A percentile compares a stretch with the other conserved stretches of the same genome.
Conservation (phyloP, 2,113 vertebrate species). For the Planiliza haematocheilus region DNA sequence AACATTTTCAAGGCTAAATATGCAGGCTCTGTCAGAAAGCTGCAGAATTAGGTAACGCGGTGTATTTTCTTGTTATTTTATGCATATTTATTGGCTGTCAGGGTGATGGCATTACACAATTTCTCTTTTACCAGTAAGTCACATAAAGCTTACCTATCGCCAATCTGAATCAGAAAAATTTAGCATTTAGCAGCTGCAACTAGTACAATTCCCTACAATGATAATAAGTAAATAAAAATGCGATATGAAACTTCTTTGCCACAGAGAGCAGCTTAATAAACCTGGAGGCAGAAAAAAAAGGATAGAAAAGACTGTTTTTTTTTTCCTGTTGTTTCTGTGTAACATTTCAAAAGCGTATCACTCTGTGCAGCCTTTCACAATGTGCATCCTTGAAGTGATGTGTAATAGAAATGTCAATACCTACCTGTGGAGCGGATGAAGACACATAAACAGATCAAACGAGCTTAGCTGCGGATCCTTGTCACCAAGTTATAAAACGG, state of each 20-base stretch:
- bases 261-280: too few species aligned
- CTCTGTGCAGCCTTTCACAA: conserved; percentile 12
- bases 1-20: conserved; percentile 66
- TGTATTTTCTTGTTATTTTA: conserved; percentile 35
- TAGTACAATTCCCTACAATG: too few species aligned
- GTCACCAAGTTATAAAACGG: conserved; percentile 57
- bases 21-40: conserved; percentile 31
- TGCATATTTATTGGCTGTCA: conserved; percentile 44
- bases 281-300: not conserved
- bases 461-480: conserved; percentile 33
- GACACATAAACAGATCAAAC: conserved; percentile 61
- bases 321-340: not conserved
- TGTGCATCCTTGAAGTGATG: conserved; percentile 30
- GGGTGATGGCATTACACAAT: not conserved
- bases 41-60: conserved; percentile 24
- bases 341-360: not conserved
- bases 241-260: not conserved
- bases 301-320: not conserved
- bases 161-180: not conserved
- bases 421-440: conserved; percentile 65
- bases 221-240: conserved; percentile 8
- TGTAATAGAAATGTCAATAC: conserved; percentile 56
- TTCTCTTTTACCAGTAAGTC: not conserved
- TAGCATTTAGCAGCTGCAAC: not conserved
- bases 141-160: conserved; percentile 6